These are phyloP conservation scores for Drosophila gaucha DNA, from an alignment of 2,888 invertebrate species.

Conservation along the genomic window DNA sequence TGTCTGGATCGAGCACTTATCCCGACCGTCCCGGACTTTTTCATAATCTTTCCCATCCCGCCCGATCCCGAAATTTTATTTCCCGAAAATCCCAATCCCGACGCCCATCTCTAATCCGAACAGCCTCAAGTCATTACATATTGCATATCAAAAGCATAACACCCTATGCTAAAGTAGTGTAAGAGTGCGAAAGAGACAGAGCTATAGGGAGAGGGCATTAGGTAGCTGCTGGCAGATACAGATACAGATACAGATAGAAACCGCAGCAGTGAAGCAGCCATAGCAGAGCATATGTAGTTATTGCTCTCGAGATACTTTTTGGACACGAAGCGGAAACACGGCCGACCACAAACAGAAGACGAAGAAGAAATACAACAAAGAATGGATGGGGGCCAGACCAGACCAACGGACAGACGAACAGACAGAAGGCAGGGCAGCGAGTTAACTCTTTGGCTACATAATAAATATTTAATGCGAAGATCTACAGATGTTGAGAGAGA, in stretches of 20 bases:
- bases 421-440: conserved; percentile 50
- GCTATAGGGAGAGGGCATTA: conserved; percentile 44
- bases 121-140: too few relatives aligned
- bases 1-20: too few relatives aligned
- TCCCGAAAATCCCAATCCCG: too few relatives aligned
- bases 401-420: conserved; percentile 8
- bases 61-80: too few relatives aligned
- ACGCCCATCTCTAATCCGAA: too few relatives aligned
- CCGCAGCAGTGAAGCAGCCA: conserved; percentile 55
- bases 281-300: conserved; percentile 58
- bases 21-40: too few relatives aligned
- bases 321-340: conserved; percentile 75
- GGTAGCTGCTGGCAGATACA: conserved; percentile 58
- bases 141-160: not conserved
- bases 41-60: too few relatives aligned
- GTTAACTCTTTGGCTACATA: conserved; percentile 79
- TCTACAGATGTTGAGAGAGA: conserved; percentile 41
- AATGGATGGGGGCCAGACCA: conserved; percentile 37
- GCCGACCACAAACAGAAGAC: conserved; percentile 44
- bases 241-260: conserved; percentile 46
- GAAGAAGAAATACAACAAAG: conserved; percentile 26
- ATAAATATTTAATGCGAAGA: conserved; percentile 75
- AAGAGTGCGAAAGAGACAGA: conserved; percentile 3
- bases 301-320: conserved; percentile 79
- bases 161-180: not conserved